A percentile compares a stretch with the other conserved stretches of the same genome.
Evolutionary conservation across 2,888 invertebrate genomes (phyloP).

Genomic region (Pseudococcus jackbeardsleyi): DNA sequence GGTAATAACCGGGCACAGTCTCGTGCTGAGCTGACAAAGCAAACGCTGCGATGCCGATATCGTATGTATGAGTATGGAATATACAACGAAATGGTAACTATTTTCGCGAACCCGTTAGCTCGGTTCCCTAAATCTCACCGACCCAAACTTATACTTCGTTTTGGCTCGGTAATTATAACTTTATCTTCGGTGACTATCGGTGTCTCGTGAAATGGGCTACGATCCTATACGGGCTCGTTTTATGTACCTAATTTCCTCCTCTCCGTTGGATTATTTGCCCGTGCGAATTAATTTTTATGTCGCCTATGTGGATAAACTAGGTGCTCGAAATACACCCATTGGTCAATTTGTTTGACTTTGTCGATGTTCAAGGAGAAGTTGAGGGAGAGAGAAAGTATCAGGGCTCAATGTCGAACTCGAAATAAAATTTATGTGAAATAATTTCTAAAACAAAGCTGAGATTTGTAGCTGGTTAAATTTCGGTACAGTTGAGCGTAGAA

Average conservation of each 20-base stretch:
- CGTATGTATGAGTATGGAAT: not conserved
- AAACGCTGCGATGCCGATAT: constrained; percentile 8
- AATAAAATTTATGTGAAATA: too few species aligned
- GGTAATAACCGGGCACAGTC: not conserved
- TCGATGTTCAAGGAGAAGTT: too few species aligned
- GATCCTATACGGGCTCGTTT: constrained; percentile 17
- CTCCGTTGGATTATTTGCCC: not conserved
- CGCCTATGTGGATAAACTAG: too few species aligned
- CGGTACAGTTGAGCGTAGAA: too few species aligned
- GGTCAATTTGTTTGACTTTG: too few species aligned
- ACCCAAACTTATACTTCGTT: not conserved
- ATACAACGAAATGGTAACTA: not conserved
- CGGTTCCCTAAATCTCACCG: not conserved
- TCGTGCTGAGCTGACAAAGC: not conserved
- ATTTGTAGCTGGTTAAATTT: too few species aligned
- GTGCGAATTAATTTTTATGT: too few species aligned
- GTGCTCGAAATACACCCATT: too few species aligned
- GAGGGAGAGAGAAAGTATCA: too few species aligned
- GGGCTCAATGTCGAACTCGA: too few species aligned
- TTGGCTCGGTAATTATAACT: constrained; percentile 30
- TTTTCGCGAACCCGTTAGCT: constrained; percentile 14
- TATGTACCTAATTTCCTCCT: not conserved
- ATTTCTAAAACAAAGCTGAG: too few species aligned
- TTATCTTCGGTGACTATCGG: constrained; percentile 33
- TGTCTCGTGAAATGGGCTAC: not conserved